Evolutionary conservation across 2,888 invertebrate genomes (phyloP).

Genomic region (Chrysomela aeneicollis): DNA sequence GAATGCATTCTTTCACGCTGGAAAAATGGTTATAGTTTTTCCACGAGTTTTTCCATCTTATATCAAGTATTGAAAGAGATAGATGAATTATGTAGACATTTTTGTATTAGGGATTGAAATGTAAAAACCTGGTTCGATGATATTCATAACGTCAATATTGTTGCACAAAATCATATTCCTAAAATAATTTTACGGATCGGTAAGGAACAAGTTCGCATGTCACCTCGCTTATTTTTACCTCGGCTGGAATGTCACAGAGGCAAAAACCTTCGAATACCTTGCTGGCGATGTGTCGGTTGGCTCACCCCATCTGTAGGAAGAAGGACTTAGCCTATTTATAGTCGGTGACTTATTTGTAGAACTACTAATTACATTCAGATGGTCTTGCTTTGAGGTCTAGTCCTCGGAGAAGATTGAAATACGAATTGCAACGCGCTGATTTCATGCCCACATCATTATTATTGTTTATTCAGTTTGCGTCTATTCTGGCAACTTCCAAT

Average conservation of each 20-base stretch:
- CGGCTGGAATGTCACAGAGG: background rate
- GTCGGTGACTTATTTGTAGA: constrained; percentile 18
- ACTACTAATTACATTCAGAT: constrained; percentile 18
- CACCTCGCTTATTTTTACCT: background rate
- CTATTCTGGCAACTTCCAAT: background rate
- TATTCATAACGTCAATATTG: too few species aligned
- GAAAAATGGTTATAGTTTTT: too few species aligned
- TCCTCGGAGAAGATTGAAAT: background rate
- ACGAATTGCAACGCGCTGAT: background rate
- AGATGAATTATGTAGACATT: too few species aligned
- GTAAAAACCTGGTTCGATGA: too few species aligned
- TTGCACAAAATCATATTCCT: background rate
- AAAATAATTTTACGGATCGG: background rate
- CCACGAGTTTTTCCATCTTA: too few species aligned
- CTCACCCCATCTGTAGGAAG: constrained; percentile 16
- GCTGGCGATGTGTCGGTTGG: background rate
- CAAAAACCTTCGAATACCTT: background rate
- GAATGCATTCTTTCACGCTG: too few species aligned
- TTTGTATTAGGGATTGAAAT: too few species aligned
- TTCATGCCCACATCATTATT: background rate
- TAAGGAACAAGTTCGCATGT: background rate
- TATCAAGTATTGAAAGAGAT: too few species aligned
- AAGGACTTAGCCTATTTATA: constrained; percentile 14
- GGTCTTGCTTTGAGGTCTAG: constrained; percentile 2
- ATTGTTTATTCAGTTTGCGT: background rate